Evolutionary conservation across 2,797 vertebrate genomes (phyloP).

Genomic region (Sciurus carolinensis): DNA sequence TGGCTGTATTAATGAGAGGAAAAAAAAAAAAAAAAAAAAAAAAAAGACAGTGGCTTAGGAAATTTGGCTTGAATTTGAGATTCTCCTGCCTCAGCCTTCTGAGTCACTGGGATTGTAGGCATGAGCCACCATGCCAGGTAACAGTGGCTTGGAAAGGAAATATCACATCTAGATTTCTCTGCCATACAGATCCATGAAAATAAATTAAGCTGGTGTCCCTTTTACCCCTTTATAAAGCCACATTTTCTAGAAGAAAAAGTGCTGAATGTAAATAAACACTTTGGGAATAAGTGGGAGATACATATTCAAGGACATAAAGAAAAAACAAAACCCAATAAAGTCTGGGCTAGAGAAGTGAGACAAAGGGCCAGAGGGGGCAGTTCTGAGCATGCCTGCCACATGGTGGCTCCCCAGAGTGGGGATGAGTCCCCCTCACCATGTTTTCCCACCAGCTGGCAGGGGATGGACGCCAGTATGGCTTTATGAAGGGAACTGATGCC

Average conservation of each 20-base stretch:
- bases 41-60: background rate
- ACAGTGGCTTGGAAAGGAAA: background rate
- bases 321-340: background rate
- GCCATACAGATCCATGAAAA: background rate
- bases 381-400: background rate
- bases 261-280: background rate
- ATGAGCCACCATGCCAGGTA: too few species aligned
- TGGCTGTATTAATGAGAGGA: background rate
- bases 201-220: background rate
- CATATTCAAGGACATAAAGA: background rate
- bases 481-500: background rate
- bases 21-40: background rate
- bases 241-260: background rate
- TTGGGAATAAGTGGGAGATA: background rate
- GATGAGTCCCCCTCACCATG: accelerated
- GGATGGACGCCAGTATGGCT: accelerated
- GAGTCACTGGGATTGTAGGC: too few species aligned
- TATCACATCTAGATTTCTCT: background rate
- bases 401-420: accelerated
- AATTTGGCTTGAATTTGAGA: background rate
- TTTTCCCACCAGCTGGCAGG: background rate
- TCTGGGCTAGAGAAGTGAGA: background rate
- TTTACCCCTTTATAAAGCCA: background rate
- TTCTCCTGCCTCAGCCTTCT: too few species aligned
- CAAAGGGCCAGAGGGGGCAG: background rate